Conservation (phyloP, 2,113 vertebrate species). For the Mystacornis crossleyi region DNA sequence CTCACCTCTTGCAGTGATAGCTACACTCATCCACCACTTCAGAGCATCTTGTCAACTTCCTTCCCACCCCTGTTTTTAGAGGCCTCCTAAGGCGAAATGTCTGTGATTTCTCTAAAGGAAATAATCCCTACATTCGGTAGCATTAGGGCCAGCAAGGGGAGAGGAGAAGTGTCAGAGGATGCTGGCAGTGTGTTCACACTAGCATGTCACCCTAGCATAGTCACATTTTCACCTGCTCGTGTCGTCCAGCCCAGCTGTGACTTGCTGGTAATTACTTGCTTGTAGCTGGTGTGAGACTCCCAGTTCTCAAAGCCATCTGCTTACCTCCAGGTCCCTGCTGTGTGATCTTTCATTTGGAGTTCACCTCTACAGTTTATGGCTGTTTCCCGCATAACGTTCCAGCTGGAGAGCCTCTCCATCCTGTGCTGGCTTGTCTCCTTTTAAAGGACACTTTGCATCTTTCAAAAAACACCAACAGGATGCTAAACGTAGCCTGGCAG, state of each 20-base stretch:
- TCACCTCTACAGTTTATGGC: neutral
- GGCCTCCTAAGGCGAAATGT: neutral
- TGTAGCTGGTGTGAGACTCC: constrained; percentile 32
- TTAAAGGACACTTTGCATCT: neutral
- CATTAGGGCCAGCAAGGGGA: constrained; percentile 6
- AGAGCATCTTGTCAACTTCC: constrained; percentile 25
- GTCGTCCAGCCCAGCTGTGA: constrained; percentile 58
- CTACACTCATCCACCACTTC: constrained; percentile 2
- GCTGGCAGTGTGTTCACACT: constrained; percentile 47
- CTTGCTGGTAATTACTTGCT: constrained; percentile 60
- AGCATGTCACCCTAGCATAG: neutral
- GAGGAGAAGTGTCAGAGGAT: constrained; percentile 23
- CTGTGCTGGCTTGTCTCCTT: neutral
- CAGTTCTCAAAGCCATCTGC: constrained; percentile 52
- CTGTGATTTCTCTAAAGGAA: neutral
- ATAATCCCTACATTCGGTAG: neutral
- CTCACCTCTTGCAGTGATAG: neutral
- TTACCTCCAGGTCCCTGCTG: constrained; percentile 5
- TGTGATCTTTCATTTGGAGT: constrained; percentile 37
- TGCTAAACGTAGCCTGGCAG: neutral
- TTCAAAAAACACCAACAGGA: neutral
- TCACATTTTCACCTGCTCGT: constrained; percentile 66
- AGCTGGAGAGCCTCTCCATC: constrained; percentile 14
- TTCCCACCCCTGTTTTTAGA: constrained; percentile 6
- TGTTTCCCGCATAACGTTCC: neutral